These are phyloP conservation scores for Scalopus aquaticus DNA, from an alignment of 2,113 vertebrate genomes.

Conservation along the genomic window DNA sequence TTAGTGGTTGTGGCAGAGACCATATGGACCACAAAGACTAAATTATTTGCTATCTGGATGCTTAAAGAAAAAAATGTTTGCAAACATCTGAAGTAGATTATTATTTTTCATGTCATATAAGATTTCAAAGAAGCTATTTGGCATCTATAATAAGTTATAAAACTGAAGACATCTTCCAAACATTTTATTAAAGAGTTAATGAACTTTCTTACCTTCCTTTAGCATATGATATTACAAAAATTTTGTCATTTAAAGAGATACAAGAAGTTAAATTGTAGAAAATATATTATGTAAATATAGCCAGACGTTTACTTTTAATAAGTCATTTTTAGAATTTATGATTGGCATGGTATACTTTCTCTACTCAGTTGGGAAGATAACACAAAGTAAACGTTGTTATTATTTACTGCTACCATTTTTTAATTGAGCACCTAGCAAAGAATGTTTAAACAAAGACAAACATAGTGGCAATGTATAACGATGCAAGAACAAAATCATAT, in stretches of 20 bases:
- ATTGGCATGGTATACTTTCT: not conserved
- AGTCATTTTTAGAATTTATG: not conserved
- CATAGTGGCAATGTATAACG: not conserved
- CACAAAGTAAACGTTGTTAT: not conserved
- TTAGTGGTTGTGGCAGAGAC: not conserved
- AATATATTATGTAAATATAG: not conserved
- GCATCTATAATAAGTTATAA: not conserved
- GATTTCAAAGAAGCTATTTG: not conserved
- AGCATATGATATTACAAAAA: not conserved
- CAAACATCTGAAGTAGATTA: not conserved
- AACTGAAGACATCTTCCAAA: not conserved
- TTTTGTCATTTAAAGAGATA: not conserved
- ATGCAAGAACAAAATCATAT: not conserved
- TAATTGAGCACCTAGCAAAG: not conserved
- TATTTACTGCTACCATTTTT: not conserved
- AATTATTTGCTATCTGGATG: not conserved
- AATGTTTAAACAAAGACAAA: not conserved
- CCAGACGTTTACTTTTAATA: not conserved
- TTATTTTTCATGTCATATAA: not conserved
- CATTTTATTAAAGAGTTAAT: not conserved
- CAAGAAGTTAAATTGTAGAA: not conserved
- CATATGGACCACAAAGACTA: not conserved
- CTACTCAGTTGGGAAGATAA: not conserved
- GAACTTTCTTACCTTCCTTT: not conserved
- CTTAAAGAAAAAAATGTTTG: not conserved